Evolutionary conservation across 1,140 invertebrate genomes (phyloP).

Genomic region (Eriosoma lanigerum): DNA sequence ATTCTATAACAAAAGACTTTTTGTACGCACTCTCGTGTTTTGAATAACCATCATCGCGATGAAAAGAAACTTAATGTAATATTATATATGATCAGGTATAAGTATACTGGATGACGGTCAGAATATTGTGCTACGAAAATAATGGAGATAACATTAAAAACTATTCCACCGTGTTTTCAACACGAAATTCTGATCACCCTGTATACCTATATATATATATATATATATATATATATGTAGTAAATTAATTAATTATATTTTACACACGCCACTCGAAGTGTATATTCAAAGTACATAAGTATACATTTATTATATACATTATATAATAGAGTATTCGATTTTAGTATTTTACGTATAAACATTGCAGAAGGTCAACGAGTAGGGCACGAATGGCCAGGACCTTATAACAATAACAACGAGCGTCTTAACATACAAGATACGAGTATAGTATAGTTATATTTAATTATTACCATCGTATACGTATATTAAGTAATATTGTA

Average conservation of each 20-base stretch:
- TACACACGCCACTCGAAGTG: neutral
- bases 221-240: no score
- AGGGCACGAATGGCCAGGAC: neutral
- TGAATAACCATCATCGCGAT: constrained; percentile 20
- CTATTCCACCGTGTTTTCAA: no score
- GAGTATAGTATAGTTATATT: neutral
- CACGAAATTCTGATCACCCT: no score
- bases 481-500: neutral
- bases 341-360: constrained; percentile 5
- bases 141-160: no score
- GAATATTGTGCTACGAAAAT: no score
- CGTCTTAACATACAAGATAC: no score
- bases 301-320: neutral
- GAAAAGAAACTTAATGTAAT: constrained; percentile 23
- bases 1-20: constrained; percentile 40
- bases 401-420: neutral
- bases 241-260: no score
- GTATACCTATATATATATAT: no score
- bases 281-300: neutral
- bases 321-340: neutral
- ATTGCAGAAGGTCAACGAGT: constrained; percentile 9
- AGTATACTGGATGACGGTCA: no score
- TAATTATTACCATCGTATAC: neutral
- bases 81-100: no score
- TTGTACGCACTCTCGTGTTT: neutral